These are phyloP conservation scores for Trichonephila inaurata DNA, from an alignment of 1,140 invertebrate genomes.

Conservation along the genomic window DNA sequence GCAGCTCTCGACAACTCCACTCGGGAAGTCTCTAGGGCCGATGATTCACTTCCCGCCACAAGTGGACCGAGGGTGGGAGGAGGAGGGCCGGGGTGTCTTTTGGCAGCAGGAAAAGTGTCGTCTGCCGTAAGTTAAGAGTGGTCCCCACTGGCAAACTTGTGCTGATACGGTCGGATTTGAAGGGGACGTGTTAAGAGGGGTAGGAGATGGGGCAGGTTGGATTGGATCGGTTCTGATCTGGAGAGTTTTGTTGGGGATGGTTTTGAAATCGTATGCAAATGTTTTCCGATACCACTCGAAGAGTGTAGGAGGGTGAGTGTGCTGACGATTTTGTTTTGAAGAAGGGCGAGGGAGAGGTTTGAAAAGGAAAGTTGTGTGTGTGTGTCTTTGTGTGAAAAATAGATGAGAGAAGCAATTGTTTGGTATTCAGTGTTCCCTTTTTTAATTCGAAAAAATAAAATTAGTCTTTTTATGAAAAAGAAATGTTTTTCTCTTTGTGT, in stretches of 20 bases:
- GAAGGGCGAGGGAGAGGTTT: not conserved
- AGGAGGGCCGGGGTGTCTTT: slow-evolving; percentile 29
- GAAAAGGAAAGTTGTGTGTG: not conserved
- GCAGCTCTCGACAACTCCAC: slow-evolving; percentile 39
- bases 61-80: not conserved
- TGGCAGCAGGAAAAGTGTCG: slow-evolving; percentile 35
- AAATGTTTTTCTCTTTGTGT: too few species aligned
- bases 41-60: slow-evolving; percentile 20
- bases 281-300: not conserved
- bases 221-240: not conserved
- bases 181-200: not conserved
- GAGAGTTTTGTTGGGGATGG: not conserved
- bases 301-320: not conserved
- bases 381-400: not conserved
- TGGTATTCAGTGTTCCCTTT: not conserved
- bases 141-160: slow-evolving; percentile 24
- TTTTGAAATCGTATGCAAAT: not conserved
- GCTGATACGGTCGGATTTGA: slow-evolving; percentile 39
- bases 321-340: not conserved
- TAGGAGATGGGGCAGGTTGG: too few species aligned
- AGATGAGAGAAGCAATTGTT: not conserved
- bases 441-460: not conserved
- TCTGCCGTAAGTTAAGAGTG: not conserved
- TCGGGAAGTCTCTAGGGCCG: not conserved
- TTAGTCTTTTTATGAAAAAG: not conserved